These are phyloP conservation scores for Huso huso DNA, from an alignment of 2,797 vertebrate genomes.

Conservation along the genomic window DNA sequence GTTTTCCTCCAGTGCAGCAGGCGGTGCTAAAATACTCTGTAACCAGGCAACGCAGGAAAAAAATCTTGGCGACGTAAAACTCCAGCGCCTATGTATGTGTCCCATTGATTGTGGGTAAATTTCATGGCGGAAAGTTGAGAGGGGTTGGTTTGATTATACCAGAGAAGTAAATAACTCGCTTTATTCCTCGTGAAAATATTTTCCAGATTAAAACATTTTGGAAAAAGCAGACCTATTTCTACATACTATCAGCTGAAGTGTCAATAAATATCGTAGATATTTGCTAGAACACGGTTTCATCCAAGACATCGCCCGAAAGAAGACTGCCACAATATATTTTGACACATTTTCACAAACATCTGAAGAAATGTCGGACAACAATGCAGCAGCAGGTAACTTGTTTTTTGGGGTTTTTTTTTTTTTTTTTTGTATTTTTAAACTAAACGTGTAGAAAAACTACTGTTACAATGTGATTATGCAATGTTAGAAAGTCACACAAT, in stretches of 20 bases:
- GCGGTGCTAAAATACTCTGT: not conserved
- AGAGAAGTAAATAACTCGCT: not conserved
- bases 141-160: not conserved
- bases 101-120: slow-evolving; percentile 25
- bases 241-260: not conserved
- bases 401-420: not conserved
- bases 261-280: not conserved
- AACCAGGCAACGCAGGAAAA: not conserved
- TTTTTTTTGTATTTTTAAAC: not conserved
- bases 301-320: not conserved
- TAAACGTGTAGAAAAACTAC: not conserved
- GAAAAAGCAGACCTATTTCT: not conserved
- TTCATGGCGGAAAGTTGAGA: slow-evolving; percentile 31
- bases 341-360: slow-evolving; percentile 1
- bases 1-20: not conserved
- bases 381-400: slow-evolving; percentile 21
- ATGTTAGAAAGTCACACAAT: not conserved
- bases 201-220: not conserved
- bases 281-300: not conserved
- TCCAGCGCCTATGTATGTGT: not conserved
- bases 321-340: too few relatives aligned
- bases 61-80: not conserved
- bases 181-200: not conserved
- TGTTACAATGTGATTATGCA: not conserved
- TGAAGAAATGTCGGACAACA: slow-evolving; percentile 33